A percentile compares a stretch with the other conserved stretches of the same genome.
phyloP scores from a whole-genome alignment of 2,888 invertebrate genomes.

The Yponomeuta evonymella region DNA sequence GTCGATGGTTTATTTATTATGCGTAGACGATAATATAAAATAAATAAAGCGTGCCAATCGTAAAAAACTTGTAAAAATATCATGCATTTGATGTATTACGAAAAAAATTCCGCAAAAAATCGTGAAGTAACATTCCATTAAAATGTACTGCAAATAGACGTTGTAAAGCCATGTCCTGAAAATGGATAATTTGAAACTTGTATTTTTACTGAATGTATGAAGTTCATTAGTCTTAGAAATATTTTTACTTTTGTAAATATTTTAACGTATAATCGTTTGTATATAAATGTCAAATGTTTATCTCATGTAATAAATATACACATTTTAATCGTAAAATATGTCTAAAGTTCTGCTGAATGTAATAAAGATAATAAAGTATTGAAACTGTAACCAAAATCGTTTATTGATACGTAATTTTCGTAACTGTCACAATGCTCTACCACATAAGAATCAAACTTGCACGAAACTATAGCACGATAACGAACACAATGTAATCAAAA shows the following conservation, averaged over 20 bases:
- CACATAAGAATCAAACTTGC: not conserved
- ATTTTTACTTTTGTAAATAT: conserved; percentile 1
- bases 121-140: not conserved
- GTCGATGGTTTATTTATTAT: not conserved
- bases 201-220: not conserved
- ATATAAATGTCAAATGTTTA: conserved; percentile 3
- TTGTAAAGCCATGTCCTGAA: not conserved
- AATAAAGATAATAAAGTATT: not conserved
- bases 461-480: not conserved
- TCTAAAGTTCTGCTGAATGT: not conserved
- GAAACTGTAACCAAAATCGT: not conserved
- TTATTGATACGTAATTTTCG: not conserved
- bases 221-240: not conserved
- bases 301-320: not conserved
- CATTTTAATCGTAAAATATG: not conserved
- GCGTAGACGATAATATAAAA: not conserved
- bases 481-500: not conserved
- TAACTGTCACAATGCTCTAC: not conserved
- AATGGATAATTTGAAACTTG: no score
- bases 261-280: conserved; percentile 1
- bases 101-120: no score
- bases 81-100: not conserved
- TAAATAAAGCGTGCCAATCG: no score
- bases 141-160: not conserved
- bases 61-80: no score